These are phyloP conservation scores for Rhea pennata DNA, from an alignment of 2,113 vertebrate genomes.

Conservation along the genomic window DNA sequence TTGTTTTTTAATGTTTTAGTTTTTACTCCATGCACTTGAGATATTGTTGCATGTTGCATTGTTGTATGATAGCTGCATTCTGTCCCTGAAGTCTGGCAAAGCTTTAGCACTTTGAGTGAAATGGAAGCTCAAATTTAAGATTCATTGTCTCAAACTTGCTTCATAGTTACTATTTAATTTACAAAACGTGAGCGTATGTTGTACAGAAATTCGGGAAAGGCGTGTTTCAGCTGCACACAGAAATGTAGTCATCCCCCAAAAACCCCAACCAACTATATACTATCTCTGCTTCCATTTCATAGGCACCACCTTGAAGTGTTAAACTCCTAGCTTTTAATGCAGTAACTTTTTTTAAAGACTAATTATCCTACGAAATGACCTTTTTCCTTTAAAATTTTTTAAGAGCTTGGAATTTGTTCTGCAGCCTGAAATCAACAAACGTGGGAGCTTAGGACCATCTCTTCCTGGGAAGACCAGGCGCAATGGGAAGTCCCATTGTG, in stretches of 20 bases:
- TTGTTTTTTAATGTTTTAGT: background rate
- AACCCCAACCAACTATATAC: too few species aligned
- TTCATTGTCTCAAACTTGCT: background rate
- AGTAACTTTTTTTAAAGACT: background rate
- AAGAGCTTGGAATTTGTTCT: background rate
- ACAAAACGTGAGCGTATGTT: background rate
- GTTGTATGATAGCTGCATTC: accelerated
- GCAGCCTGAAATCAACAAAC: background rate
- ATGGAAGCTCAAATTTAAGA: constrained; percentile 14
- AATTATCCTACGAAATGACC: background rate
- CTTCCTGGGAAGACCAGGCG: background rate
- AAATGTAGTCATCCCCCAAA: background rate
- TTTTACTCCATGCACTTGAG: background rate
- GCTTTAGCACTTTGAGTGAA: background rate
- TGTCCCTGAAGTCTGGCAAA: background rate
- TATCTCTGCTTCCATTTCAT: background rate
- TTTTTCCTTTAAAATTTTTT: background rate
- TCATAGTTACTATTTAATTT: constrained; percentile 12
- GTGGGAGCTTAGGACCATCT: background rate
- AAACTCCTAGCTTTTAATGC: background rate
- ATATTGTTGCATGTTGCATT: background rate
- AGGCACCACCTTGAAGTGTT: background rate
- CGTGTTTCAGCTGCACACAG: background rate
- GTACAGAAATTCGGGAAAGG: background rate
- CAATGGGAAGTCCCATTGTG: background rate